Conservation (phyloP, 2,797 vertebrate genomes). For the Neosilurus mollespiculum region DNA sequence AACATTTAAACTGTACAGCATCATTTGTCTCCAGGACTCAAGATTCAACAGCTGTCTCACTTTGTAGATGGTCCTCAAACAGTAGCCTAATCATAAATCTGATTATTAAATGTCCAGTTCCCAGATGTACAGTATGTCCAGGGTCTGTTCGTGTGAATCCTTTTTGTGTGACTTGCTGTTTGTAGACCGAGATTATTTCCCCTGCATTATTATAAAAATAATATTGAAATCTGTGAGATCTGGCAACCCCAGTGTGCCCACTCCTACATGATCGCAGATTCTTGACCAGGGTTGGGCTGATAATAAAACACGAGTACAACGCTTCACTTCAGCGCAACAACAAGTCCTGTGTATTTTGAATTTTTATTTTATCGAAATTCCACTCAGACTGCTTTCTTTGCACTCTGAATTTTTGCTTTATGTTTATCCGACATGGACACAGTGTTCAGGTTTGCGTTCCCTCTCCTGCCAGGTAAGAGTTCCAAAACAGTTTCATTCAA, state of each 20-base stretch:
- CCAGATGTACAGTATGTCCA: not conserved
- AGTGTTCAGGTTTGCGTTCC: slow-evolving; percentile 75
- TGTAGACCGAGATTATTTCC: not conserved
- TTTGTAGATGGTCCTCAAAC: not conserved
- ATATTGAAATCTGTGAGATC: not conserved
- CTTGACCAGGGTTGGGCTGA: not conserved
- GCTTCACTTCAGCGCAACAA: not conserved
- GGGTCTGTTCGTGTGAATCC: not conserved
- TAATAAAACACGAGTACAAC: slow-evolving; percentile 2
- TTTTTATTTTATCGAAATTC: not conserved
- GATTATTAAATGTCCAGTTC: not conserved
- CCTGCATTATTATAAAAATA: not conserved
- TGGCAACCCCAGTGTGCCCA: slow-evolving; percentile 10
- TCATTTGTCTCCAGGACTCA: not conserved
- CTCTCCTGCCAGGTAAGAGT: slow-evolving; percentile 75
- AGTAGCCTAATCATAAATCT: not conserved
- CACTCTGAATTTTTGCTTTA: not conserved
- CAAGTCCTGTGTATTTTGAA: not conserved
- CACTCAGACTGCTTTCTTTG: not conserved
- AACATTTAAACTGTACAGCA: not conserved
- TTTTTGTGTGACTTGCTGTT: not conserved
- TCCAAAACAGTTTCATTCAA: not conserved
- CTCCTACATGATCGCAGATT: not conserved
- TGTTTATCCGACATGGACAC: slow-evolving; percentile 65
- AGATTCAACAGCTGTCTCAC: not conserved